phyloP scores from a whole-genome alignment of 2,797 vertebrate genomes.

The Rousettus madagascariensis region DNA sequence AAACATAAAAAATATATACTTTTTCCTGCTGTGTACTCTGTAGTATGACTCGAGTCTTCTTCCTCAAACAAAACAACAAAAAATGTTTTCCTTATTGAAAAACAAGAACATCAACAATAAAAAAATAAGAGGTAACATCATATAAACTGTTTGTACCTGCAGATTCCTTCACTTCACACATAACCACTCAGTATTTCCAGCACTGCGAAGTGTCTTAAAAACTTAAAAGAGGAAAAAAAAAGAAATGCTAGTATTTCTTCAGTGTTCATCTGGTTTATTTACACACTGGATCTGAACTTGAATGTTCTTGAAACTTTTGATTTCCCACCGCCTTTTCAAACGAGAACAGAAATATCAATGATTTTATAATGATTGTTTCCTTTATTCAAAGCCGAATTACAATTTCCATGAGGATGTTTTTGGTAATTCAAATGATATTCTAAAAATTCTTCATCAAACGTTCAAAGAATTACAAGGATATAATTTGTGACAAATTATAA shows the following conservation, averaged over 20 bases:
- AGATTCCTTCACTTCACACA: background rate
- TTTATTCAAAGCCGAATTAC: constrained; percentile 39
- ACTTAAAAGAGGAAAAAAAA: background rate
- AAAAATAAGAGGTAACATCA: background rate
- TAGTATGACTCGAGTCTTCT: background rate
- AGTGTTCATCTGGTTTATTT: background rate
- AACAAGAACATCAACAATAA: background rate
- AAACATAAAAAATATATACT: background rate
- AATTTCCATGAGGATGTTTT: background rate
- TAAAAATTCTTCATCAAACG: background rate
- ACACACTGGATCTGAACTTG: background rate
- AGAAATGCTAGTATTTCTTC: background rate
- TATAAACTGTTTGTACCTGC: background rate
- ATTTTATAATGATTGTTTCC: background rate
- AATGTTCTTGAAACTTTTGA: constrained; percentile 15
- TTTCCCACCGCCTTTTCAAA: background rate
- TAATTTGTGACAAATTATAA: background rate
- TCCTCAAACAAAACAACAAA: background rate
- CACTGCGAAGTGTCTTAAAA: background rate
- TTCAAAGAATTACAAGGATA: background rate
- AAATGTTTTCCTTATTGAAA: background rate
- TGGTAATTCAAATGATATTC: constrained; percentile 36
- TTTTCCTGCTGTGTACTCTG: background rate
- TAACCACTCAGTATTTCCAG: background rate
- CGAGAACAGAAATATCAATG: background rate